Percentiles rank a stretch among this genome's conserved stretches.
phyloP scores from a whole-genome alignment of 2,888 invertebrate species.

The Drosophila pseudotalamancana region DNA sequence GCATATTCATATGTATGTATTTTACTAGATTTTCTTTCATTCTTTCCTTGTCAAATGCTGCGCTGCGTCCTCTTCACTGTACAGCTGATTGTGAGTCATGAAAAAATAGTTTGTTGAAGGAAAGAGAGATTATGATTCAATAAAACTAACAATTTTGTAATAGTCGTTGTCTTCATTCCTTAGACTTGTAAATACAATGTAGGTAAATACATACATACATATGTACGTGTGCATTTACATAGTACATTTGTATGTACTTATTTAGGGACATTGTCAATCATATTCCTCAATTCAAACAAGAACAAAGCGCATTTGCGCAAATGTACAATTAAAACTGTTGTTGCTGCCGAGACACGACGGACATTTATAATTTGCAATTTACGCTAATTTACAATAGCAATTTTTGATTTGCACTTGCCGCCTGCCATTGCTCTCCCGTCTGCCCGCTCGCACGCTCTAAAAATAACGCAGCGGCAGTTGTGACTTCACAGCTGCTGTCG shows the following conservation, averaged over 20 bases:
- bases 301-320: slow-evolving; percentile 21
- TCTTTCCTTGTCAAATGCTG: no score
- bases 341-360: slow-evolving; percentile 4
- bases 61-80: neutral
- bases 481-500: slow-evolving; percentile 3
- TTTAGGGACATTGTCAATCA: neutral
- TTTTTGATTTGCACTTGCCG: slow-evolving; percentile 56
- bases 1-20: neutral
- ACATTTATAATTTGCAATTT: slow-evolving; percentile 44
- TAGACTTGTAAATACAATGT: no score
- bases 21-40: neutral
- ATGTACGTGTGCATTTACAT: neutral
- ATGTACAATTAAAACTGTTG: slow-evolving; percentile 10
- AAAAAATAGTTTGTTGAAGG: neutral
- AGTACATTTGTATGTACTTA: neutral
- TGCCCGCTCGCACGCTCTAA: slow-evolving; percentile 8
- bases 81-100: slow-evolving; percentile 3
- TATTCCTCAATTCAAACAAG: neutral
- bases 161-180: neutral
- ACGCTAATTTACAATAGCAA: slow-evolving; percentile 53
- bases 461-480: slow-evolving; percentile 53
- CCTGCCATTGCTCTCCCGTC: slow-evolving; percentile 2
- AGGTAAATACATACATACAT: neutral
- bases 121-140: neutral
- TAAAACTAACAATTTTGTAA: neutral